A percentile compares a stretch with the other conserved stretches of the same genome.
phyloP scores from a whole-genome alignment of 2,888 invertebrate genomes.

The Chrysina gloriosa region DNA sequence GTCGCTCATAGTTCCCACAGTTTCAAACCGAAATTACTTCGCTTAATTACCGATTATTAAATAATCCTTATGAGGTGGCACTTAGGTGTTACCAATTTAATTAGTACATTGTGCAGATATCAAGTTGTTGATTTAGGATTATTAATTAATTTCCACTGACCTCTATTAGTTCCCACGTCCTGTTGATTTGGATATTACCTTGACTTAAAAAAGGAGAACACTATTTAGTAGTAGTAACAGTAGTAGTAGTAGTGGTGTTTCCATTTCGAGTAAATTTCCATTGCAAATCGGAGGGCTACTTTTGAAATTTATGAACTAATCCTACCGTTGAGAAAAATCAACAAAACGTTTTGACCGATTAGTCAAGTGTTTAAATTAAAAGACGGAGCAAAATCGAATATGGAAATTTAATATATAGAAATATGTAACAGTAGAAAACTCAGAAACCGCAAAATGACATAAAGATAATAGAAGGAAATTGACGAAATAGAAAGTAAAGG shows the following conservation, averaged over 20 bases:
- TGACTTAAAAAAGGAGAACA: constrained; percentile 8
- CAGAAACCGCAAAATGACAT: not conserved
- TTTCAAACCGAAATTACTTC: not conserved
- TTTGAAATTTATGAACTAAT: no score
- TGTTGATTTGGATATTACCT: not conserved
- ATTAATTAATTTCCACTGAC: constrained; percentile 13
- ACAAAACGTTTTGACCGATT: no score
- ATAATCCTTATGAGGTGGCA: not conserved
- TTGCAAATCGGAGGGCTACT: no score
- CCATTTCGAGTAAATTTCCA: no score
- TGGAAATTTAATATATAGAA: no score
- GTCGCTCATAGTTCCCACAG: no score
- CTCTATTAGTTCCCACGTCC: not conserved
- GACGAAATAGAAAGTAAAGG: not conserved
- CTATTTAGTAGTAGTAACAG: no score
- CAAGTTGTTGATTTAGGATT: not conserved
- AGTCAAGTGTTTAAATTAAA: no score
- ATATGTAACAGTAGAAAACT: no score
- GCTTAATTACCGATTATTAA: not conserved
- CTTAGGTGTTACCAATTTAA: not conserved
- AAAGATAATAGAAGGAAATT: not conserved
- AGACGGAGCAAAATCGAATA: no score
- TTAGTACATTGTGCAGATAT: not conserved
- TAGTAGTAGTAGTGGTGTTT: no score
- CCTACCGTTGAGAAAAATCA: no score